Base-by-base conservation (phyloP, 2,113 vertebrate species). In the Gymnarchus niloticus region DNA sequence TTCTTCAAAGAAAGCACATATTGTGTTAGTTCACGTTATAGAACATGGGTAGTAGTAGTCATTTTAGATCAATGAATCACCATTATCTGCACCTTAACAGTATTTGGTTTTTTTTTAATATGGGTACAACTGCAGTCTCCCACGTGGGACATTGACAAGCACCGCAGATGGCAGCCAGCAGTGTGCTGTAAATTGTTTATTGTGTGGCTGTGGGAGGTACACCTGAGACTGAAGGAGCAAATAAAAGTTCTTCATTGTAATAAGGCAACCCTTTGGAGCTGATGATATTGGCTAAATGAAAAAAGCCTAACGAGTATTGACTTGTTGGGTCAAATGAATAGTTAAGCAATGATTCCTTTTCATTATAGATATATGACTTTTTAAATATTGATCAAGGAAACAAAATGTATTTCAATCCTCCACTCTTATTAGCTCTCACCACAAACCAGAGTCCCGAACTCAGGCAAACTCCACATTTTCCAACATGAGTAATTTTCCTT, bases 401-500 rank as follows among this genome's bases (percentile, higher is more conserved):
- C 65, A 73, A 37, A 73, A 73, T 73, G 33, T 37, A 14, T 3
- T 25, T 33, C 65, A 73, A 33, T 73, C 65, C 65, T 73, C 33
- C 7, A 41, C 41, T 73, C 41, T 12, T 37, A 73, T 73, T 73
- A 78, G 21, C 76, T 78, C 76, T 48, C 44, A n/a, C 44, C 44
- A 73, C 65, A 41, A 37, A 78, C 1, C 14, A 14, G 52, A 54
- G 6, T 7, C 14, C 52, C 52, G 1, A 17, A 78, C 41, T 78
- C 23, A 17, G 9, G 41, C 44, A 48, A 78, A 78, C 37, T 48
- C 76, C 7, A 19, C 76, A 78, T 41, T 46, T 46, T 44, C 76
- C 44, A 48, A 48, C 76, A 78, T 78, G 76, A 78, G 76, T 78
- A 78, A 78, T 78, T 48, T 48, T 48, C 19, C 23, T 78, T 78